Conservation (phyloP, 2,797 vertebrate genomes). For the Dendrocincla tyrannina region DNA sequence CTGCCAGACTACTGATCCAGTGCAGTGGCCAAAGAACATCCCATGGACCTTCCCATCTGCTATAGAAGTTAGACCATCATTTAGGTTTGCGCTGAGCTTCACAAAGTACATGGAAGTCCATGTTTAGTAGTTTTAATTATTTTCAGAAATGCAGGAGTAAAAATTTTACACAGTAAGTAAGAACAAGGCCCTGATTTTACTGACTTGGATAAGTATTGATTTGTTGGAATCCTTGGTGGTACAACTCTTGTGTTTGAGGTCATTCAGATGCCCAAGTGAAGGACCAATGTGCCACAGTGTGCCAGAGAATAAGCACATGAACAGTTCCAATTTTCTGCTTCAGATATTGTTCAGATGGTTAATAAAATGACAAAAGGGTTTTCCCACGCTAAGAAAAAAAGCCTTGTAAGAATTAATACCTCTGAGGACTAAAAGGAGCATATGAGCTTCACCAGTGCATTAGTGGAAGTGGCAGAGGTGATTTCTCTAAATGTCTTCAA, state of each 20-base stretch:
- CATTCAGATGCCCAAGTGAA: neutral
- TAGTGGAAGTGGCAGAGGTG: neutral
- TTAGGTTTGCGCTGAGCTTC: neutral
- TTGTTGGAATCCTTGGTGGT: neutral
- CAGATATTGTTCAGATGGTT: neutral
- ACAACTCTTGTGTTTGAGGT: neutral
- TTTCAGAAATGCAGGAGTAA: neutral
- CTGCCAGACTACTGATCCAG: neutral
- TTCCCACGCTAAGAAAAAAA: neutral
- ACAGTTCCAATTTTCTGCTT: neutral
- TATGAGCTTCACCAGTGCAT: neutral
- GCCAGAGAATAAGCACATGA: neutral
- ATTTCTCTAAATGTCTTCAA: neutral
- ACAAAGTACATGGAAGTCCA: fast-evolving
- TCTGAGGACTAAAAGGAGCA: neutral
- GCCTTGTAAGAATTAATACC: neutral
- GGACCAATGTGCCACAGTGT: neutral
- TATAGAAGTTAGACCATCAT: neutral
- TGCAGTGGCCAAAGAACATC: neutral
- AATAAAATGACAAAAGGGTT: neutral
- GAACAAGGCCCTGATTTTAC: neutral
- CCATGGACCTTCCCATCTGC: neutral
- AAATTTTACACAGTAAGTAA: neutral
- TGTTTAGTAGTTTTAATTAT: neutral
- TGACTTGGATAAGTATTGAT: neutral